Conservation (phyloP, 2,797 vertebrate species). For the Vespertilio murinus region DNA sequence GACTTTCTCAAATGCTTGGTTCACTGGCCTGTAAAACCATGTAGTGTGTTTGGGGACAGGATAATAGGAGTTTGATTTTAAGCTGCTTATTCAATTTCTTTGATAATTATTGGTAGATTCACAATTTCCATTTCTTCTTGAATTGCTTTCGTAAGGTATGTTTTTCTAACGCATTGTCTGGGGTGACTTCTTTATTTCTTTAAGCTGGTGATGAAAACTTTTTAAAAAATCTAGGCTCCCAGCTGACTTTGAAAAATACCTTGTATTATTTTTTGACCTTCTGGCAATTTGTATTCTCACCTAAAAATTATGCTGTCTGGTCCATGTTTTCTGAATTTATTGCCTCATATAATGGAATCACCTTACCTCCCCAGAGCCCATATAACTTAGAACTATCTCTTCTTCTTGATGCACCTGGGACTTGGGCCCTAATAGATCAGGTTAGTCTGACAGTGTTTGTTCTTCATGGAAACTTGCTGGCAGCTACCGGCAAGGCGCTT, state of each 20-base stretch:
- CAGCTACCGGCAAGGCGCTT: constrained; percentile 5
- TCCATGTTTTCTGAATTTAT: constrained; percentile 58
- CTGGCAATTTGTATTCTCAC: constrained; percentile 44
- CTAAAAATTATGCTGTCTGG: constrained; percentile 31
- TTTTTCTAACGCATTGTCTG: constrained; percentile 9
- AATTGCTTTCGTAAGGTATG: not conserved
- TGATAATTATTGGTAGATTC: constrained; percentile 3
- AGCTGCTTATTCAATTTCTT: constrained; percentile 13
- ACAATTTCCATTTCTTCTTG: constrained; percentile 46
- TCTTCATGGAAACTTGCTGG: constrained; percentile 19
- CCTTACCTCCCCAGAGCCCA: not conserved
- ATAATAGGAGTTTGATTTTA: not conserved
- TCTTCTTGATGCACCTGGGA: not conserved
- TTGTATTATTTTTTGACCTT: constrained; percentile 41
- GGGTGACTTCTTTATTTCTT: constrained; percentile 45
- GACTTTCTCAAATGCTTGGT: not conserved
- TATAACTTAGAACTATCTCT: constrained; percentile 44
- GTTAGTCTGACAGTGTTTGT: constrained; percentile 21
- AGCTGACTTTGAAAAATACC: constrained; percentile 55
- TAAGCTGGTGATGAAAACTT: constrained; percentile 28
- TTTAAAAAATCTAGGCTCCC: not conserved
- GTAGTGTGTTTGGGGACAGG: not conserved
- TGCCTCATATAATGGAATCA: constrained; percentile 41
- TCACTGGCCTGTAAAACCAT: not conserved
- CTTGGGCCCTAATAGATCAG: not conserved